These are phyloP conservation scores for Megalopta genalis DNA, from an alignment of 1,140 invertebrate genomes.

Conservation along the genomic window DNA sequence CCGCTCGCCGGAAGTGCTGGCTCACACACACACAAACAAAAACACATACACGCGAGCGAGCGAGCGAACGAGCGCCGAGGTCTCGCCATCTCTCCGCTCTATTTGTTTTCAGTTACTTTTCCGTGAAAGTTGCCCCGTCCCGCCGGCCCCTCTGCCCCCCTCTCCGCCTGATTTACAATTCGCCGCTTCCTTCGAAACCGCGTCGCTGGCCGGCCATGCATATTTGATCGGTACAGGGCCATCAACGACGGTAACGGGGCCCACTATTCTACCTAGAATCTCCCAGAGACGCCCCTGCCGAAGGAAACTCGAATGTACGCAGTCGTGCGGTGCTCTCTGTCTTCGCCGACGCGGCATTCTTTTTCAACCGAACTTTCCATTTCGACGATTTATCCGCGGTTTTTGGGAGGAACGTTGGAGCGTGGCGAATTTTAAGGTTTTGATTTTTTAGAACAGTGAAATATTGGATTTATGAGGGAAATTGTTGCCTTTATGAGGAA, in stretches of 20 bases:
- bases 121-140: slow-evolving; percentile 32
- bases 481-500: no score
- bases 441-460: no score
- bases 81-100: background rate
- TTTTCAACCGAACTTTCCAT: background rate
- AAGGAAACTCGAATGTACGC: background rate
- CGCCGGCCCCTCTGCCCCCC: background rate
- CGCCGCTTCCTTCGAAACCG: slow-evolving; percentile 40
- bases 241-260: slow-evolving; percentile 43
- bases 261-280: background rate
- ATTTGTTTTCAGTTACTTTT: slow-evolving; percentile 48
- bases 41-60: no score
- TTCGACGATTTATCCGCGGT: background rate
- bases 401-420: no score
- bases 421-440: no score
- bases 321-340: background rate
- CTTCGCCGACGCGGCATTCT: no score
- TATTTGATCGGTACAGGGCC: slow-evolving; percentile 57
- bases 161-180: slow-evolving; percentile 61
- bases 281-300: background rate
- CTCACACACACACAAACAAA: no score
- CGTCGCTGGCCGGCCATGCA: slow-evolving; percentile 46
- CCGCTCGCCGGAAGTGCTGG: background rate
- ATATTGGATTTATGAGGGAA: no score
- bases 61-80: no score